A percentile compares a stretch with the other conserved stretches of the same genome.
phyloP scores from a whole-genome alignment of 53 echinoderm and acorn worm species.

The Echinarachnius parma region DNA sequence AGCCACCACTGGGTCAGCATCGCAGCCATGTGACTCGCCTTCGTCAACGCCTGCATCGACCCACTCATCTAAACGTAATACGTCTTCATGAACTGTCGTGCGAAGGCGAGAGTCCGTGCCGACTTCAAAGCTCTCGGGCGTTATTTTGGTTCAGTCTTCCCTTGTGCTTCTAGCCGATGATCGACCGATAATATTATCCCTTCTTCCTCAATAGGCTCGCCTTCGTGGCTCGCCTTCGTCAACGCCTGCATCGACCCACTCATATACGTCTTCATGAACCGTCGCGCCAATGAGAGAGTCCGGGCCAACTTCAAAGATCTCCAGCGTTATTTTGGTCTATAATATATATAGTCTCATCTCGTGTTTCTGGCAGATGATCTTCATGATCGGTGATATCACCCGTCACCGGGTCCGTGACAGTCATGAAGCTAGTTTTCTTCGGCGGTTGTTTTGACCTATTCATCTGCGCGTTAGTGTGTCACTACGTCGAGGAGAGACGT shows the following conservation, averaged over 20 bases:
- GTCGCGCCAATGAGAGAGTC: background rate
- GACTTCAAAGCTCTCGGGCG: slow-evolving; percentile 9
- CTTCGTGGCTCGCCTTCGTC: background rate
- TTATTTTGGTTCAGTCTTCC: background rate
- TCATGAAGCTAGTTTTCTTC: too few relatives aligned
- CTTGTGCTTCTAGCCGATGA: too few relatives aligned
- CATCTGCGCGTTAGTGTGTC: too few relatives aligned
- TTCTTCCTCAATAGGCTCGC: background rate
- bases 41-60: slow-evolving; percentile 25
- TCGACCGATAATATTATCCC: background rate
- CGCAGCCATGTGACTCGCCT: slow-evolving; percentile 29
- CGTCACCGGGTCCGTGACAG: too few relatives aligned
- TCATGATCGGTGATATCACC: too few relatives aligned
- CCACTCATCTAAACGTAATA: slow-evolving; percentile 38
- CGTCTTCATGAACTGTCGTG: slow-evolving; percentile 29
- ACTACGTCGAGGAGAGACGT: too few relatives aligned
- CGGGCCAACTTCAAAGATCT: too few relatives aligned
- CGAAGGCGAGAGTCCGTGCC: slow-evolving; percentile 3
- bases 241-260: background rate
- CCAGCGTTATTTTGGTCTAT: too few relatives aligned
- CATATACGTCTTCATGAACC: background rate
- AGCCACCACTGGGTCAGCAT: slow-evolving; percentile 6
- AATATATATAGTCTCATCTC: too few relatives aligned
- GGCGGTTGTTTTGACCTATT: too few relatives aligned
- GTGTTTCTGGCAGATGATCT: too few relatives aligned